A percentile compares a stretch with the other conserved stretches of the same genome.
Evolutionary conservation across 2,888 invertebrate genomes (phyloP).

Genomic region (Ganaspis brasiliensis): DNA sequence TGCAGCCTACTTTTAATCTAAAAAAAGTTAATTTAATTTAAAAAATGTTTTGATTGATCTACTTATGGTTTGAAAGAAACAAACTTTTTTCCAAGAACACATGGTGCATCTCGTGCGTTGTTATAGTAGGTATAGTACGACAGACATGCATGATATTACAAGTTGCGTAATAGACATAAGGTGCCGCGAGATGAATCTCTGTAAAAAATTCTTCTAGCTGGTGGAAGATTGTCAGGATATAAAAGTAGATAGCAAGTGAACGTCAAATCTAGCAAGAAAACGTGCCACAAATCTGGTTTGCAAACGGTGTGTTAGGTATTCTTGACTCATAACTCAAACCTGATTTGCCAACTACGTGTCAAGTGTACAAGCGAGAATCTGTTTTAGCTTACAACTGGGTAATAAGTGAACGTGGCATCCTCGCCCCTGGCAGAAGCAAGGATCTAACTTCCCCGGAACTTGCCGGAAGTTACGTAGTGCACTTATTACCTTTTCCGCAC

Average conservation of each 20-base stretch:
- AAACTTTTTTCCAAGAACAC: no score
- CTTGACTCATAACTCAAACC: slow-evolving; percentile 40
- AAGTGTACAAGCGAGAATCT: slow-evolving; percentile 44
- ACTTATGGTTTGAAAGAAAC: no score
- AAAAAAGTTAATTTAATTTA: background rate
- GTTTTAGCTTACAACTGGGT: slow-evolving; percentile 40
- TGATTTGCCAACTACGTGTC: slow-evolving; percentile 42
- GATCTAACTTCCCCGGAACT: slow-evolving; percentile 47
- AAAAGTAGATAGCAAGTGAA: slow-evolving; percentile 21
- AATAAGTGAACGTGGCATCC: slow-evolving; percentile 25
- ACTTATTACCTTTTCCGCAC: slow-evolving; percentile 55
- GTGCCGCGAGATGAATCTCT: background rate
- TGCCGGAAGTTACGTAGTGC: slow-evolving; percentile 52
- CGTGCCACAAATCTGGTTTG: slow-evolving; percentile 40
- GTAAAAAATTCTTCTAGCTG: background rate
- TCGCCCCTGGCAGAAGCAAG: slow-evolving; percentile 37
- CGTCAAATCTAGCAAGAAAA: slow-evolving; percentile 25
- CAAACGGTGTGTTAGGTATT: slow-evolving; percentile 36
- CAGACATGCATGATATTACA: no score
- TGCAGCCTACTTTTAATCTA: no score
- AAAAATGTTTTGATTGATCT: no score
- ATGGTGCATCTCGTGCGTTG: no score
- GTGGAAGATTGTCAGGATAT: background rate
- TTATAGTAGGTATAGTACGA: no score
- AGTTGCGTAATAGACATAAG: no score